These are phyloP conservation scores for Plagodis dolabraria DNA, from an alignment of 2,888 invertebrate species.

Conservation along the genomic window DNA sequence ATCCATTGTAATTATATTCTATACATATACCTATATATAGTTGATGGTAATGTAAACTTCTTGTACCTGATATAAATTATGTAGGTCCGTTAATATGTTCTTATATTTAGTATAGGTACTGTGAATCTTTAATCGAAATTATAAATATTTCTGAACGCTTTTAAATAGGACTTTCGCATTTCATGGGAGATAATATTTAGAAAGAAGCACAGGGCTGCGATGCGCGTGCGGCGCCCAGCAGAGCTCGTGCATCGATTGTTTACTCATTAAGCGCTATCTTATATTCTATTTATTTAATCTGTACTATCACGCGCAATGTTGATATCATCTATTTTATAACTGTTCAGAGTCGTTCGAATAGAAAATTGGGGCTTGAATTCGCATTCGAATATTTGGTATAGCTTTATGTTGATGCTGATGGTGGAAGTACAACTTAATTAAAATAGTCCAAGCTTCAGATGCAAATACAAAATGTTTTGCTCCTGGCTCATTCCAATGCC, in stretches of 20 bases:
- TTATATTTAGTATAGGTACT: no score
- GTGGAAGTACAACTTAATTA: no score
- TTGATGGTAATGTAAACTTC: no score
- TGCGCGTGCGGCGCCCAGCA: conserved; percentile 79
- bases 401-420: background rate
- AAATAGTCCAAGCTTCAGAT: no score
- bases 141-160: background rate
- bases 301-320: conserved; percentile 32
- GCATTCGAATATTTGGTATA: conserved; percentile 41
- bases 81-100: no score
- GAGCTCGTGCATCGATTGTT: conserved; percentile 84
- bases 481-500: no score
- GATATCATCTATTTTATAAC: conserved; percentile 74
- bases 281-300: background rate
- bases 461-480: no score
- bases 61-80: no score
- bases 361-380: conserved; percentile 59
- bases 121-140: no score
- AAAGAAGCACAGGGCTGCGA: conserved; percentile 25
- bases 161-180: conserved; percentile 24
- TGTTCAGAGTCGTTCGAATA: conserved; percentile 63
- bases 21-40: no score
- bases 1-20: no score
- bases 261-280: conserved; percentile 83
- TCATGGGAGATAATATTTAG: conserved; percentile 24